These are phyloP conservation scores for Anarsia innoxiella DNA, from an alignment of 2,888 invertebrate genomes.

Conservation along the genomic window DNA sequence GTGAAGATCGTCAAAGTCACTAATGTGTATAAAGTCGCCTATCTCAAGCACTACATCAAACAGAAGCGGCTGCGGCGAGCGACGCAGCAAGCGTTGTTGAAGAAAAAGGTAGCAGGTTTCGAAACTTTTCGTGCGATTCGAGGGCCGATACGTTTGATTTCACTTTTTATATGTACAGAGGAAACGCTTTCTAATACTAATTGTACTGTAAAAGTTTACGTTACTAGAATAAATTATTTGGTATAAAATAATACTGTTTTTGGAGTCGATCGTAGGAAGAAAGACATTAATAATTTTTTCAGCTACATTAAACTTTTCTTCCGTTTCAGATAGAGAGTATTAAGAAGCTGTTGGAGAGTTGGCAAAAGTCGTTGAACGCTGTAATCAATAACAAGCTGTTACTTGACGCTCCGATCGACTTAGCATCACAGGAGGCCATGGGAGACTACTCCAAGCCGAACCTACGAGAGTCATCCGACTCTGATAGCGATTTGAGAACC, in stretches of 20 bases:
- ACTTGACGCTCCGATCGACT: conserved; percentile 39
- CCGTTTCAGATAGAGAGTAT: conserved; percentile 50
- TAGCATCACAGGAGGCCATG: conserved; percentile 54
- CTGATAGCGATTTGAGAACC: conserved; percentile 43
- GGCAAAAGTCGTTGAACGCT: conserved; percentile 55
- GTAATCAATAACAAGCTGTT: conserved; percentile 49
- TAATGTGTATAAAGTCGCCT: conserved; percentile 61
- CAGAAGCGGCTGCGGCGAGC: conserved; percentile 52
- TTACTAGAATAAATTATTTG: too few species aligned
- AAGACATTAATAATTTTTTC: too few species aligned
- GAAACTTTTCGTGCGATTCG: neutral
- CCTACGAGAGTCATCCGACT: conserved; percentile 38
- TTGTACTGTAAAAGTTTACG: too few species aligned
- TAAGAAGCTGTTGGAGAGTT: conserved; percentile 53
- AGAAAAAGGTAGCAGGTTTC: conserved; percentile 60
- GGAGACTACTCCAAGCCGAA: conserved; percentile 50
- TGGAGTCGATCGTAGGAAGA: too few species aligned
- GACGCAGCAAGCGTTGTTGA: conserved; percentile 46
- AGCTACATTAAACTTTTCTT: too few species aligned
- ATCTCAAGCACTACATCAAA: conserved; percentile 58
- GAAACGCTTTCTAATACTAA: too few species aligned
- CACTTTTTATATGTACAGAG: too few species aligned
- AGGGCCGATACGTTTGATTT: neutral
- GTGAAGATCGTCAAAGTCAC: conserved; percentile 63
- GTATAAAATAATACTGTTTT: too few species aligned